Evolutionary conservation across 2,113 vertebrate species (phyloP).

Genomic region (Nymphicus hollandicus): DNA sequence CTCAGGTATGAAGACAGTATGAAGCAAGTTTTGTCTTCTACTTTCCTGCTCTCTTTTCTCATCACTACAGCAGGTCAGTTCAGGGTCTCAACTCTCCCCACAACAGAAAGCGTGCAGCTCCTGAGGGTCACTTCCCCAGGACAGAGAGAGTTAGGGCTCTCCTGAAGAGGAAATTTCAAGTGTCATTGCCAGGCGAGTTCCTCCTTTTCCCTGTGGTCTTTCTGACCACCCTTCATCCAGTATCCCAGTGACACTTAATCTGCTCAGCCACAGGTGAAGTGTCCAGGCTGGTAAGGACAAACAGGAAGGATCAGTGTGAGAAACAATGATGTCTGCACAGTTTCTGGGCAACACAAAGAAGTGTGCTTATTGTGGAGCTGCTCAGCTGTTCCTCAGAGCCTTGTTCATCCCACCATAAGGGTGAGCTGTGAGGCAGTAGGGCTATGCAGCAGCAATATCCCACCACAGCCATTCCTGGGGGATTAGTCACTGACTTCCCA

Average conservation of each 20-base stretch:
- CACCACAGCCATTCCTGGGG: background rate
- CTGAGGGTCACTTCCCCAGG: background rate
- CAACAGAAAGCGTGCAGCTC: background rate
- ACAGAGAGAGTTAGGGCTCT: background rate
- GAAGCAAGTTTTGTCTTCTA: background rate
- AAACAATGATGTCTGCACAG: background rate
- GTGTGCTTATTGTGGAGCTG: background rate
- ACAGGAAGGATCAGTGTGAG: background rate
- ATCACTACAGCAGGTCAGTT: background rate
- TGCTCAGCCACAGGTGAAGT: background rate
- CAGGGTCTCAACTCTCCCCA: background rate
- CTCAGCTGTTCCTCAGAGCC: background rate
- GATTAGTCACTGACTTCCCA: conserved; percentile 36
- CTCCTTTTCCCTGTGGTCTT: background rate
- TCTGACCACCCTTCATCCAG: background rate
- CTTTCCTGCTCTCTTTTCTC: background rate
- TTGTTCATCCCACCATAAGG: background rate
- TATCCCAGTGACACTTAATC: background rate
- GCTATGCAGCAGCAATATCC: background rate
- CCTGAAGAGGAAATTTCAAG: background rate
- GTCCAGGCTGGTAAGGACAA: background rate
- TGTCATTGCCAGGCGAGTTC: background rate
- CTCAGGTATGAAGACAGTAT: background rate
- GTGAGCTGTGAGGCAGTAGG: background rate
- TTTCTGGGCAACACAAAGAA: background rate